A percentile compares a stretch with the other conserved stretches of the same genome.
These are phyloP conservation scores for Bugulina stolonifera DNA, from an alignment of 2,888 invertebrate species.

Conservation along the genomic window DNA sequence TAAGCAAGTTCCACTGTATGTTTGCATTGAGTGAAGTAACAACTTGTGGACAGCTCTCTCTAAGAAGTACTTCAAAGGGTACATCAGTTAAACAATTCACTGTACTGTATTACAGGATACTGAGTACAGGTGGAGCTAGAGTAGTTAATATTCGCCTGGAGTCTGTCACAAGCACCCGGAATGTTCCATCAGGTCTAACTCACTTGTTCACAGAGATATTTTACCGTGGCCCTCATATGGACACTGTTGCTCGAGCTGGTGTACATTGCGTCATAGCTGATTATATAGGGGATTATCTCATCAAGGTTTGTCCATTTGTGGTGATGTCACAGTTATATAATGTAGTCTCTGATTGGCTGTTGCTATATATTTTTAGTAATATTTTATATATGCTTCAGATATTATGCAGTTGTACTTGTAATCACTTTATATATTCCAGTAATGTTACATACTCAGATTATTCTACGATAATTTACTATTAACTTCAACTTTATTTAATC, in stretches of 20 bases:
- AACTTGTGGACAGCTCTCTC: no score
- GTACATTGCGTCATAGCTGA: constrained; percentile 40
- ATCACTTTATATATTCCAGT: no score
- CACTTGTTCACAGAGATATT: constrained; percentile 1
- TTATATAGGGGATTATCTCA: constrained; percentile 41
- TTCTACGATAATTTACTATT: no score
- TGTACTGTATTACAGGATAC: constrained; percentile 9
- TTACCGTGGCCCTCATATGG: neutral
- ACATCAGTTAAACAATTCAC: neutral
- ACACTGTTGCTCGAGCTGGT: constrained; percentile 33
- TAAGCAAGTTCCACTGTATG: no score
- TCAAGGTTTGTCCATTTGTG: constrained; percentile 34
- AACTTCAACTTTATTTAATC: no score
- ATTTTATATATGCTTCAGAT: neutral
- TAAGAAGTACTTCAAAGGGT: neutral
- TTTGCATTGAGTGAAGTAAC: no score
- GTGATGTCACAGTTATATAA: no score
- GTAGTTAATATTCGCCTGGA: neutral
- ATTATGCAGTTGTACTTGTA: no score
- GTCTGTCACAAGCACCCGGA: neutral
- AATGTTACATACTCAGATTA: no score
- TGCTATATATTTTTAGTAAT: neutral
- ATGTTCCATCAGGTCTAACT: neutral
- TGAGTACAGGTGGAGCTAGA: neutral
- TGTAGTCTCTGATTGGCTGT: no score